A percentile compares a stretch with the other conserved stretches of the same genome.
Conservation (phyloP, 2,113 vertebrate genomes). For the Bombycilla garrulus region DNA sequence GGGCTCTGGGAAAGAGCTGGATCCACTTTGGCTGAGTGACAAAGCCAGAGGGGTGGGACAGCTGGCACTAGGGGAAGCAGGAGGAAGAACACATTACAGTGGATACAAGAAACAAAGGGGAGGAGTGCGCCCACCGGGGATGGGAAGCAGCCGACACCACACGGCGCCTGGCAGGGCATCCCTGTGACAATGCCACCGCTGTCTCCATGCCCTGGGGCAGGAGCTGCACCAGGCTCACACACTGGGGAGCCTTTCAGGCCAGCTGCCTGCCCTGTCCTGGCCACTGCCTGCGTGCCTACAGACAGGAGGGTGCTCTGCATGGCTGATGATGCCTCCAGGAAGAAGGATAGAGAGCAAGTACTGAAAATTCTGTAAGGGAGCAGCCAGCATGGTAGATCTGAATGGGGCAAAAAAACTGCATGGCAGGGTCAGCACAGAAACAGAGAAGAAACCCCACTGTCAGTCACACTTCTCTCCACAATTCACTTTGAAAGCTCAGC, state of each 20-base stretch:
- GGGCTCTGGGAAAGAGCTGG: background rate
- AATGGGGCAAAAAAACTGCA: background rate
- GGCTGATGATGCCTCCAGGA: background rate
- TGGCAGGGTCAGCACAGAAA: background rate
- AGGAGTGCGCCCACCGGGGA: background rate
- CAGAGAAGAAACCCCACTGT: background rate
- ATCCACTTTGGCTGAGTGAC: background rate
- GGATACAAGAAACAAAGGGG: constrained; percentile 19
- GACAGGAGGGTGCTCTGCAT: background rate
- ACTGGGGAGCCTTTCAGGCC: constrained; percentile 22
- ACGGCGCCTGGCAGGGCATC: background rate
- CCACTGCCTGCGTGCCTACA: rapidly evolving
- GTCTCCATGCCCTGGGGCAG: background rate
- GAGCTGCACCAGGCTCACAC: background rate
- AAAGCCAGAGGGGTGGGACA: background rate
- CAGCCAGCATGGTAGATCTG: background rate
- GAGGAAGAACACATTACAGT: background rate
- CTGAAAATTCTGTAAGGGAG: background rate
- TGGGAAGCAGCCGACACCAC: background rate
- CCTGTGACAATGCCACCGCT: background rate
- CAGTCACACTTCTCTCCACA: background rate
- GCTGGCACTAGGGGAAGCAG: background rate
- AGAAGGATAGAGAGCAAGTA: background rate
- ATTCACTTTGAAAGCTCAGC: background rate
- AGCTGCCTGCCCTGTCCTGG: background rate